Evolutionary conservation across 2,797 vertebrate species (phyloP).

Genomic region (Salmo trutta): DNA sequence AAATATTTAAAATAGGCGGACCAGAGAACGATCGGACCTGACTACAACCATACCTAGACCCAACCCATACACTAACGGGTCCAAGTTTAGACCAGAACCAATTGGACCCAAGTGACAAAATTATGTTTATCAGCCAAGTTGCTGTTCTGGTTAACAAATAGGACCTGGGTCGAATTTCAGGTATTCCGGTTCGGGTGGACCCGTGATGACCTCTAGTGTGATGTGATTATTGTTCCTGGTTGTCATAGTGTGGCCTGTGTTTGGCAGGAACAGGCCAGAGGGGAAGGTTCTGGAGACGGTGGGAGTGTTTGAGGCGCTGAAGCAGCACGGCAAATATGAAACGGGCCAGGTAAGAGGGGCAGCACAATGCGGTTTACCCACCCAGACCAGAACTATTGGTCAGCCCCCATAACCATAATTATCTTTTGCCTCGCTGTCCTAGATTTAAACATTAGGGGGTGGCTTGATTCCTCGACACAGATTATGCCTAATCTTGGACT

Average conservation of each 20-base stretch:
- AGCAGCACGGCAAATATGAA: constrained; percentile 96
- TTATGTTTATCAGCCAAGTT: too few relatives aligned
- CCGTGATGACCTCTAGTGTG: not conserved
- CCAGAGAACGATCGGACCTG: too few relatives aligned
- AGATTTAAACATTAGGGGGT: not conserved
- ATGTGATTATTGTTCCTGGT: constrained; percentile 14
- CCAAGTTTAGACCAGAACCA: too few relatives aligned
- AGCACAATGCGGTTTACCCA: not conserved
- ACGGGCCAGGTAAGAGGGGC: constrained; percentile 88
- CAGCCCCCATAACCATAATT: not conserved
- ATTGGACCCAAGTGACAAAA: too few relatives aligned
- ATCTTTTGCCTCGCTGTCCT: not conserved
- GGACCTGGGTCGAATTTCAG: too few relatives aligned
- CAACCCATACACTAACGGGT: too few relatives aligned
- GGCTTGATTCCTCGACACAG: not conserved
- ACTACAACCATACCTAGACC: not conserved
- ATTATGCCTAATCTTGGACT: not conserved
- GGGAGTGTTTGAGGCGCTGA: constrained; percentile 93
- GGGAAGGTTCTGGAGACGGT: constrained; percentile 96
- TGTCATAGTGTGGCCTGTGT: constrained; percentile 58
- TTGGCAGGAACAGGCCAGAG: constrained; percentile 88
- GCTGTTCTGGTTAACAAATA: too few relatives aligned
- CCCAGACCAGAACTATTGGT: too few relatives aligned
- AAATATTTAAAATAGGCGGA: too few relatives aligned
- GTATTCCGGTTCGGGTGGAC: too few relatives aligned